Evolutionary conservation across 2,797 vertebrate species (phyloP).

Genomic region (Huso huso): DNA sequence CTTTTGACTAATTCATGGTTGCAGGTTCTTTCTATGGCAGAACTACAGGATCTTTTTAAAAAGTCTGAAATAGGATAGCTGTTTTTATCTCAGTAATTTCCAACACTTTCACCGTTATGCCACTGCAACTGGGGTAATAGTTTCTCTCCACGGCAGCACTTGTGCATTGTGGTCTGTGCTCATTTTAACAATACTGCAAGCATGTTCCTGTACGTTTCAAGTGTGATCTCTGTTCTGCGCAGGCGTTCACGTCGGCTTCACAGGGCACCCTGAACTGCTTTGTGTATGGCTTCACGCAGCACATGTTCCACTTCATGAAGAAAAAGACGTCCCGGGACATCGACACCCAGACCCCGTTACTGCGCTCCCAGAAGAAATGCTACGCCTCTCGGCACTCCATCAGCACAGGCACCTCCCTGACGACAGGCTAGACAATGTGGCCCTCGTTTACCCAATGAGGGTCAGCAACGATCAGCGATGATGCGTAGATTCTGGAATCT

Average conservation of each 20-base stretch:
- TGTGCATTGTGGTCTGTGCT: neutral
- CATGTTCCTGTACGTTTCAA: neutral
- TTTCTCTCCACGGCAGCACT: neutral
- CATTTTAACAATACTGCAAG: neutral
- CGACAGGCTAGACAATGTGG: too few species aligned
- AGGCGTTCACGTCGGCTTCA: constrained; percentile 79
- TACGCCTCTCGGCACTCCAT: constrained; percentile 50
- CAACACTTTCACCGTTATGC: neutral
- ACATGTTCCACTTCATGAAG: constrained; percentile 49
- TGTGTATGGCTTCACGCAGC: constrained; percentile 74
- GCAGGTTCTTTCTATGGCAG: neutral
- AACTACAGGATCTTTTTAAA: too few species aligned
- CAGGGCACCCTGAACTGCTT: constrained; percentile 81
- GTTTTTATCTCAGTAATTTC: too few species aligned
- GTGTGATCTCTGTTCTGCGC: constrained; percentile 20
- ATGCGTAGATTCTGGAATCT: too few species aligned
- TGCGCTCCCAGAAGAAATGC: constrained; percentile 69
- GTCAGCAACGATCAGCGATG: too few species aligned
- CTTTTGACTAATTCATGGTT: neutral
- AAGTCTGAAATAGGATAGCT: too few species aligned
- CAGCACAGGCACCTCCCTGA: neutral
- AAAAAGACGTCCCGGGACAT: constrained; percentile 47
- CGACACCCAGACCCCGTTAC: constrained; percentile 81
- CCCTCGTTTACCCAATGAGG: too few species aligned
- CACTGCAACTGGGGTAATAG: neutral